Evolutionary conservation across 2,888 invertebrate genomes (phyloP).

Genomic region (Poecilus cupreus): DNA sequence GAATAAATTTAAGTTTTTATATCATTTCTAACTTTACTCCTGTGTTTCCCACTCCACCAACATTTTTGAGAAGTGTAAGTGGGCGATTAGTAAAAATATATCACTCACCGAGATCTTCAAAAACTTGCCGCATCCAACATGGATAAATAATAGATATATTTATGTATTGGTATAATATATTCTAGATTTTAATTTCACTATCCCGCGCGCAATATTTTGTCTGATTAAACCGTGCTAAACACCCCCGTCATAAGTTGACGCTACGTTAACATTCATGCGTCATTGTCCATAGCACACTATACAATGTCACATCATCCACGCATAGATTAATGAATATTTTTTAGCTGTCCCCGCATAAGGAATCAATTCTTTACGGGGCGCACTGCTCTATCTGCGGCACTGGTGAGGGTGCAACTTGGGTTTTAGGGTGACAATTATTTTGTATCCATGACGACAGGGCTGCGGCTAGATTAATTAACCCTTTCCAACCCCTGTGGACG

Average conservation of each 20-base stretch:
- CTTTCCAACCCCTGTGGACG: constrained; percentile 66
- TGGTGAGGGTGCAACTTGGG: constrained; percentile 22
- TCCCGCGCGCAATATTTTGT: not conserved
- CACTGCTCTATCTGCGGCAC: not conserved
- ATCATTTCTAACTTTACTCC: no score
- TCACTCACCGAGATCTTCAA: no score
- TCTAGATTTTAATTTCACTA: not conserved
- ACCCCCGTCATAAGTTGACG: constrained; percentile 25
- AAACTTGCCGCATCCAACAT: no score
- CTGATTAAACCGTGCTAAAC: not conserved
- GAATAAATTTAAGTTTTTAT: no score
- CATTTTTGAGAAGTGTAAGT: no score
- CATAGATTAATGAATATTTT: constrained; percentile 47
- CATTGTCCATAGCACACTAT: constrained; percentile 11
- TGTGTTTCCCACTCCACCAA: no score
- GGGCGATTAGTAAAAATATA: no score
- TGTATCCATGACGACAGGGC: constrained; percentile 70
- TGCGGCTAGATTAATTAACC: constrained; percentile 72
- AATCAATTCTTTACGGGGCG: constrained; percentile 48
- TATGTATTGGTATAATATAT: no score
- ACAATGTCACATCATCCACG: not conserved
- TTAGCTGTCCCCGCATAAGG: constrained; percentile 29
- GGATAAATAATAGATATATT: no score
- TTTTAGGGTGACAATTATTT: constrained; percentile 68
- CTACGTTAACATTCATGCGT: constrained; percentile 34